Conservation (phyloP, 1,140 invertebrate genomes). For the Drosophila sturtevanti region DNA sequence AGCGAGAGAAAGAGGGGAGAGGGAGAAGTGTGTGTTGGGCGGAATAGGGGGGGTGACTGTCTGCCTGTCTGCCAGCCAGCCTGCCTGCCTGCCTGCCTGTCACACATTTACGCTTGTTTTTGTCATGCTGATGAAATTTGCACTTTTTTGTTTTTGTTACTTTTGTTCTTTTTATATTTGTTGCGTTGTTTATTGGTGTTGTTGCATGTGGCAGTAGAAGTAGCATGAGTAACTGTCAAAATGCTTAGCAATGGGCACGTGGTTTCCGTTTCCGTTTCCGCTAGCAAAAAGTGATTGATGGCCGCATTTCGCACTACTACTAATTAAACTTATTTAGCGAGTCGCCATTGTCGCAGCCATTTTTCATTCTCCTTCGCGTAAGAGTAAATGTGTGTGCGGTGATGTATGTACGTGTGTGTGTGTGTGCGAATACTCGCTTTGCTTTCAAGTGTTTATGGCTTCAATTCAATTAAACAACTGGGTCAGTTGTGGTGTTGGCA, state of each 20-base stretch:
- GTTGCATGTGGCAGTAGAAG: constrained; percentile 35
- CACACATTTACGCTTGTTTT: constrained; percentile 49
- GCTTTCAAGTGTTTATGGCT: constrained; percentile 74
- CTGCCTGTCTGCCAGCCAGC: not conserved
- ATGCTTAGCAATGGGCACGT: constrained; percentile 55
- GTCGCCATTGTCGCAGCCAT: constrained; percentile 49
- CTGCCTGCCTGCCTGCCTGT: constrained; percentile 11
- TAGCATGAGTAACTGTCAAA: constrained; percentile 57
- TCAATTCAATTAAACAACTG: constrained; percentile 81
- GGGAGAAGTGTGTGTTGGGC: no score
- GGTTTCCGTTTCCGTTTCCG: constrained; percentile 53
- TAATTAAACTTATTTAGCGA: constrained; percentile 78
- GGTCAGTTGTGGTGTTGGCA: constrained; percentile 60
- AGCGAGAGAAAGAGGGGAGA: not conserved
- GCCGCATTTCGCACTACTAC: constrained; percentile 60
- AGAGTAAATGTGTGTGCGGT: not conserved
- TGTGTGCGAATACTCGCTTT: constrained; percentile 19
- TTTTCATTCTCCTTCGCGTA: constrained; percentile 50
- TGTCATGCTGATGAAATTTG: constrained; percentile 54
- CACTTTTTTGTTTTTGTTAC: constrained; percentile 35
- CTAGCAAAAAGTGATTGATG: constrained; percentile 60
- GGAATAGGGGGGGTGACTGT: no score
- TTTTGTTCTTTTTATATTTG: constrained; percentile 18
- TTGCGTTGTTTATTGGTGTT: not conserved
- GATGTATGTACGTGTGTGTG: constrained; percentile 9